Base-by-base conservation (phyloP, 2,113 vertebrate genomes). In the Engraulis encrasicolus region DNA sequence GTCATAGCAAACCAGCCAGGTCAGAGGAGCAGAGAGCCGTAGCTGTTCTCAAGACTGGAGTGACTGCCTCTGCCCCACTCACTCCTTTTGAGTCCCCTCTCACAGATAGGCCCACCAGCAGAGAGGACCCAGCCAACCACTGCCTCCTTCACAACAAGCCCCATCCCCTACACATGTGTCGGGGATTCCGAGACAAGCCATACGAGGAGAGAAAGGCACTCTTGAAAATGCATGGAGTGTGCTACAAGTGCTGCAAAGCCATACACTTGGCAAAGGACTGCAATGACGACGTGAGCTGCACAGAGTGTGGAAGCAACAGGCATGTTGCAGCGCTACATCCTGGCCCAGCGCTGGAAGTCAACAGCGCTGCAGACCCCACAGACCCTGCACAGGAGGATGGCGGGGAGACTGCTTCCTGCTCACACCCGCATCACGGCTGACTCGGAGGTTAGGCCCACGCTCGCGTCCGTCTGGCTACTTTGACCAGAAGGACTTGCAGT, bases 71-170 rank as follows among this genome's bases (percentile, higher is more conserved):
- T 45, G 40, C 40, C 40, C 40, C 40, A 45, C 40, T 45, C 40
- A 45, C 40, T 3, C 12, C 71, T 12, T 23, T 23, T 78, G 23
- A 78, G 20, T 34, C 71, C 23, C 19, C 71, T 6, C 12, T 9
- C 9, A 11, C 71, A 78, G 23, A 78, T 9, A 31, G 18, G 20
- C 6, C 18, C 78, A 84, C 20, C 71, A 80, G 61, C 4, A 40
- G 40, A 31, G 82, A 48, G 15, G 27, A 85, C 58, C 37, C 49
- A 49, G 74, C 81, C 15, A 89, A 81, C 74, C 36, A 81, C 18
- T 87, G 88, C 49, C 78, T 77, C 15, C 6, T 89, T 12, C 79
- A 85, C 9, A 71, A 82, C 17, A 87, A 87, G 37, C 86, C 85
- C 31, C 84, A 85, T 52, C 79, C 86, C 9, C 38, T 87, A 3